A percentile compares a stretch with the other conserved stretches of the same genome.
These are phyloP conservation scores for Vanacampus margaritifer DNA, from an alignment of 2,113 vertebrate genomes.

Conservation along the genomic window DNA sequence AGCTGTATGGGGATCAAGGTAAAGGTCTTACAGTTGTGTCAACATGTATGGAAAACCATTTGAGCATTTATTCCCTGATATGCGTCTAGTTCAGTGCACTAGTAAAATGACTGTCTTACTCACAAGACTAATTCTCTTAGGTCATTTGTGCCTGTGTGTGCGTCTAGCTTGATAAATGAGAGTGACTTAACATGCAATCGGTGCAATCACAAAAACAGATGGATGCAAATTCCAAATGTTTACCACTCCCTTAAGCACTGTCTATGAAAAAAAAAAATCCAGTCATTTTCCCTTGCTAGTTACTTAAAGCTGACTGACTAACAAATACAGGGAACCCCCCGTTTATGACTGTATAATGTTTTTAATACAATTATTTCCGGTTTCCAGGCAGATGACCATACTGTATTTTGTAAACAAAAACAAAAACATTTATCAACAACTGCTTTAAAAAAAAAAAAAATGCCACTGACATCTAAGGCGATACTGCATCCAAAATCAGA, in stretches of 20 bases:
- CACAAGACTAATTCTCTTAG: background rate
- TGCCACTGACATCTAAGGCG: background rate
- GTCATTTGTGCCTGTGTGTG: background rate
- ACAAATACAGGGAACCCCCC: background rate
- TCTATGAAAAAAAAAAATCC: background rate
- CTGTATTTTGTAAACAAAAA: too few relatives aligned
- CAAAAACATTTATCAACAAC: too few relatives aligned
- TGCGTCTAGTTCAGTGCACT: background rate
- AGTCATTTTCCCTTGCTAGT: background rate
- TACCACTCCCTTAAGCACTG: constrained; percentile 1
- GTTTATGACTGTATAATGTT: too few relatives aligned
- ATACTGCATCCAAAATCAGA: background rate
- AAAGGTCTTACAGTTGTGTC: constrained; percentile 14
- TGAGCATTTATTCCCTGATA: background rate
- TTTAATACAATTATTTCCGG: too few relatives aligned
- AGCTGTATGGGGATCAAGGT: constrained; percentile 25
- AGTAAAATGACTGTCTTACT: background rate
- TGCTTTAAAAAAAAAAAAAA: background rate
- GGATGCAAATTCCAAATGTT: constrained; percentile 5
- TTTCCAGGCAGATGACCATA: too few relatives aligned
- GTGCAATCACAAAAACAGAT: background rate
- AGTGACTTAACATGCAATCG: constrained; percentile 10
- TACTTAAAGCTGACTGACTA: background rate
- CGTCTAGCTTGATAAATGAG: constrained; percentile 23
- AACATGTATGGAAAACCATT: constrained; percentile 3